Percentiles rank a stretch among this genome's conserved stretches.
These are phyloP conservation scores for Epicauta chinensis DNA, from an alignment of 1,140 invertebrate genomes.

Conservation along the genomic window DNA sequence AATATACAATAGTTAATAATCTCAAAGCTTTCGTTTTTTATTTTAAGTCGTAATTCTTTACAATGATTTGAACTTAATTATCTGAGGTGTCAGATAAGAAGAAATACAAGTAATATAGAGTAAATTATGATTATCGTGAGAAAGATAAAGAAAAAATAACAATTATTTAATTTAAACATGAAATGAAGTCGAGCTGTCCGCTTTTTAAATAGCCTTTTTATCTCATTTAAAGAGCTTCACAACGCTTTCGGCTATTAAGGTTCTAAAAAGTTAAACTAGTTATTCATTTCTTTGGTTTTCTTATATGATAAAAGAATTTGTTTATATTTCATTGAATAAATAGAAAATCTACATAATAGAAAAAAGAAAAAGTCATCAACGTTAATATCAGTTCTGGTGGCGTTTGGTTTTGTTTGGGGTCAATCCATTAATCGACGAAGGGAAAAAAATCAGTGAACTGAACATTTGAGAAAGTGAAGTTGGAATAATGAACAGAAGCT, in stretches of 20 bases:
- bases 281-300: slow-evolving; percentile 15
- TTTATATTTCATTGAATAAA: slow-evolving; percentile 1
- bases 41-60: too few species aligned
- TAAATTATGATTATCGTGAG: slow-evolving; percentile 13
- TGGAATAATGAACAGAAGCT: slow-evolving; percentile 6
- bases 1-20: too few species aligned
- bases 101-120: slow-evolving; percentile 7
- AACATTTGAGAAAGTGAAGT: slow-evolving; percentile 5
- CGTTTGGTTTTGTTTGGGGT: slow-evolving; percentile 2
- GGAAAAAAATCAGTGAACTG: slow-evolving; percentile 3
- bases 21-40: too few species aligned
- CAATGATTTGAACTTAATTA: too few species aligned
- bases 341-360: background rate
- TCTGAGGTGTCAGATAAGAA: too few species aligned
- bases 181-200: slow-evolving; percentile 14
- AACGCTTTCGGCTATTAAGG: slow-evolving; percentile 13
- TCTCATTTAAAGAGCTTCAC: slow-evolving; percentile 13
- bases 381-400: slow-evolving; percentile 7
- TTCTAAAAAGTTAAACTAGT: slow-evolving; percentile 12
- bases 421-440: slow-evolving; percentile 7
- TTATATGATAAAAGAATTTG: too few species aligned
- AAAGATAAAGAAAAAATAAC: slow-evolving; percentile 15
- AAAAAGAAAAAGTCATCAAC: slow-evolving; percentile 4
- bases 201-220: slow-evolving; percentile 16
- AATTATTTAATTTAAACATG: slow-evolving; percentile 11